These are phyloP conservation scores for Corticium candelabrum DNA, from an alignment of 37 sponge, comb jelly and placozoan genomes.

Conservation along the genomic window DNA sequence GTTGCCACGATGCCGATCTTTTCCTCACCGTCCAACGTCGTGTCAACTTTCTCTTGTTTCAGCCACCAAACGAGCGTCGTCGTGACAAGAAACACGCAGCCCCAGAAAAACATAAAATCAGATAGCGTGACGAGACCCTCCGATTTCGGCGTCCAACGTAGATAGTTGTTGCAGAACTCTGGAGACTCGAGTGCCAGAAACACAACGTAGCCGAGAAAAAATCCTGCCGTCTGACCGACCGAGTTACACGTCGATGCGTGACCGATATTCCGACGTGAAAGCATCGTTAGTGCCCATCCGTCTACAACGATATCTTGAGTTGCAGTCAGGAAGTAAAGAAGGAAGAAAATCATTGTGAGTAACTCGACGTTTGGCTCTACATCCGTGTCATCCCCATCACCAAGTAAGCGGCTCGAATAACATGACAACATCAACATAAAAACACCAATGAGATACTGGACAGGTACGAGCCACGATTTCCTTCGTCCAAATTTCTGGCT, in stretches of 20 bases:
- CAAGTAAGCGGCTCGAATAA: slow-evolving; percentile 32
- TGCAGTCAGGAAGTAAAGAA: slow-evolving; percentile 73
- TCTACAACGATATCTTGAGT: slow-evolving; percentile 98
- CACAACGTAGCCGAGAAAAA: slow-evolving; percentile 82
- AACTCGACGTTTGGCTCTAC: slow-evolving; percentile 23
- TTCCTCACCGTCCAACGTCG: not conserved
- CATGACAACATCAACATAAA: slow-evolving; percentile 67
- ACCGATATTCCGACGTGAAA: slow-evolving; percentile 73
- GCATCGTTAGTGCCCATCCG: slow-evolving; percentile 96
- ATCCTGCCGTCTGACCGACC: slow-evolving; percentile 92
- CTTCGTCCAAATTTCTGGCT: slow-evolving; percentile 65
- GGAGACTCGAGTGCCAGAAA: slow-evolving; percentile 85
- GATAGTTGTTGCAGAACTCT: slow-evolving; percentile 81
- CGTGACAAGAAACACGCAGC: slow-evolving; percentile 64
- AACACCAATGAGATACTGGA: slow-evolving; percentile 70
- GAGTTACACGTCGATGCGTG: slow-evolving; percentile 90
- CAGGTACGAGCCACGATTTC: slow-evolving; percentile 91
- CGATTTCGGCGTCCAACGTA: slow-evolving; percentile 48
- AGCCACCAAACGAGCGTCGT: slow-evolving; percentile 70
- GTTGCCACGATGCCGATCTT: not conserved
- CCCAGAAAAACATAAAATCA: slow-evolving; percentile 69
- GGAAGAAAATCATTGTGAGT: slow-evolving; percentile 69
- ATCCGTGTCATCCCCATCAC: slow-evolving; percentile 19
- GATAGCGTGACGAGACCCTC: slow-evolving; percentile 66
- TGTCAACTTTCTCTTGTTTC: slow-evolving; percentile 48